A percentile compares a stretch with the other conserved stretches of the same genome.
phyloP scores from a whole-genome alignment of 2,113 vertebrate genomes.

The Gymnorhina tibicen region DNA sequence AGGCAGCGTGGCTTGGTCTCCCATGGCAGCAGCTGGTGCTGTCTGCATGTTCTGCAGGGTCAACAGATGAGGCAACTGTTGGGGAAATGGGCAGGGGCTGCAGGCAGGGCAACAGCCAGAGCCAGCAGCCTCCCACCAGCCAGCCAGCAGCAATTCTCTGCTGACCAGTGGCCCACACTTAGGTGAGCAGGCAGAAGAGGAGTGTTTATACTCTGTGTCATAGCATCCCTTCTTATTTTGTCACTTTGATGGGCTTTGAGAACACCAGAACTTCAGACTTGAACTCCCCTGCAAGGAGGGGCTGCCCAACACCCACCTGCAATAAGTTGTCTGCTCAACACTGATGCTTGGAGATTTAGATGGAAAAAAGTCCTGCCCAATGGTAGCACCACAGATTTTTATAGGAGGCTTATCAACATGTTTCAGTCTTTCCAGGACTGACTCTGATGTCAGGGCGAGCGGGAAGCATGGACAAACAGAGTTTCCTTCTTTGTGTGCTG shows the following conservation, averaged over 20 bases:
- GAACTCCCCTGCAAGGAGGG: not conserved
- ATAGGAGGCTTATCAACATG: not conserved
- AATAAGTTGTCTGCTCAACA: not conserved
- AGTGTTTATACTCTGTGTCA: not conserved
- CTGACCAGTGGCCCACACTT: no score
- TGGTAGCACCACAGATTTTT: not conserved
- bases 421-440: not conserved
- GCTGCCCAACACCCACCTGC: not conserved
- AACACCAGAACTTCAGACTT: not conserved
- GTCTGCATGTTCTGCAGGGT: not conserved
- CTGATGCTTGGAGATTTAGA: not conserved
- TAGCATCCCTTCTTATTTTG: not conserved
- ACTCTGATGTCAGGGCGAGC: rapidly evolving
- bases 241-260: not conserved
- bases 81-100: not conserved
- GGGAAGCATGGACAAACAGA: not conserved
- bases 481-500: not conserved
- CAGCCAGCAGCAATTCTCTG: rapidly evolving
- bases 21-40: not conserved
- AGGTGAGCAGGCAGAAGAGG: not conserved
- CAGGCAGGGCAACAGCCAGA: not conserved
- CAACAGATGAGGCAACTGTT: not conserved
- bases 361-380: not conserved
- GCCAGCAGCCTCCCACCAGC: not conserved
- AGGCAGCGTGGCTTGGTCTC: rapidly evolving